Conservation (phyloP, 2,888 invertebrate species). For the Malthinus seriepunctatus region DNA sequence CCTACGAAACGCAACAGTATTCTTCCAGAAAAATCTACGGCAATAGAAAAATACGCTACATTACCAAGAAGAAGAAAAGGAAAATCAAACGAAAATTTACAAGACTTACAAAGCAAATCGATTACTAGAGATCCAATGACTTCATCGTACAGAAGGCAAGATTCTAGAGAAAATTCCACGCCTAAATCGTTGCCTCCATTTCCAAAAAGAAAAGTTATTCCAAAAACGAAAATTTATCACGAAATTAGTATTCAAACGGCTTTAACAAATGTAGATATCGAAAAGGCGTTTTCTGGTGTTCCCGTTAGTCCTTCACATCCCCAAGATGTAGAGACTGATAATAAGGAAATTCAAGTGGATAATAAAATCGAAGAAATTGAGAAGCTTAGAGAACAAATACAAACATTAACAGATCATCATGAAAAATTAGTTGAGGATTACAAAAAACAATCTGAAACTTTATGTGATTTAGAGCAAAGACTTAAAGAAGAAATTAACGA, state of each 20-base stretch:
- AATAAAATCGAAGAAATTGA: conserved; percentile 67
- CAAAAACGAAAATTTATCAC: conserved; percentile 76
- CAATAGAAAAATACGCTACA: conserved; percentile 77
- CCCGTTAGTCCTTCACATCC: conserved; percentile 45
- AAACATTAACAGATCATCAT: conserved; percentile 65
- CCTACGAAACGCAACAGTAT: conserved; percentile 1
- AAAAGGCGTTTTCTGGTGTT: conserved; percentile 70
- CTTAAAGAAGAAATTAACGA: conserved; percentile 73
- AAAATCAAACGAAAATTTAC: conserved; percentile 58
- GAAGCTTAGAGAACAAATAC: conserved; percentile 61
- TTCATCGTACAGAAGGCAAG: conserved; percentile 36
- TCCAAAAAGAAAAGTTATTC: conserved; percentile 52
- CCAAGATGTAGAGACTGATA: conserved; percentile 45
- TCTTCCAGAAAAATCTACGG: conserved; percentile 53
- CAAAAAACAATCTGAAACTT: conserved; percentile 51
- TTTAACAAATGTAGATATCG: conserved; percentile 71
- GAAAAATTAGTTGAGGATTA: conserved; percentile 53
- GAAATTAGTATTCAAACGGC: conserved; percentile 80
- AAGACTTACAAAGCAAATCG: conserved; percentile 46
- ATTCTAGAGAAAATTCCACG: conserved; percentile 42
- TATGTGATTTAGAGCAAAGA: conserved; percentile 62
- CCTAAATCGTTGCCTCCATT: conserved; percentile 53
- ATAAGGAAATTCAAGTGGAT: conserved; percentile 55
- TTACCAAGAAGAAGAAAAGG: conserved; percentile 74
- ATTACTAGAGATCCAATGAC: conserved; percentile 34